These are phyloP conservation scores for Stomorhina lunata DNA, from an alignment of 2,888 invertebrate genomes.

Conservation along the genomic window DNA sequence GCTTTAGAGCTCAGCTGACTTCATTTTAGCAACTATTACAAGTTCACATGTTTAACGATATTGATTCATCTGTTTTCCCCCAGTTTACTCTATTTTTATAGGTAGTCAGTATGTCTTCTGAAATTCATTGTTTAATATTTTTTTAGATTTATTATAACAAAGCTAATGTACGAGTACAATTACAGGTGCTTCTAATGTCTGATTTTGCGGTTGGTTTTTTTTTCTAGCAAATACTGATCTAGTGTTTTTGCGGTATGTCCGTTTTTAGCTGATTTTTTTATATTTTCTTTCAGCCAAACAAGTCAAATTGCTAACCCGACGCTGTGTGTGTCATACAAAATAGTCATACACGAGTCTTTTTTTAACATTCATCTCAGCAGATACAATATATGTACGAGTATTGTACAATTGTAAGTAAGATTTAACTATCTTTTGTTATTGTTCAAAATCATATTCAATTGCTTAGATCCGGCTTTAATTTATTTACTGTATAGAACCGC, in stretches of 20 bases:
- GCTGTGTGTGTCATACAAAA: constrained; percentile 41
- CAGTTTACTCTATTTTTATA: background rate
- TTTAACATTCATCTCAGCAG: no score
- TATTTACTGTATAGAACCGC: constrained; percentile 18
- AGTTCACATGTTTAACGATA: no score
- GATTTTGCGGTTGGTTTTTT: background rate
- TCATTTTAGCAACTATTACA: background rate
- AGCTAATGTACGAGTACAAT: background rate
- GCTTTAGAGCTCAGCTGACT: background rate
- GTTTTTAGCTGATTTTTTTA: background rate
- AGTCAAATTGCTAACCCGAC: constrained; percentile 17
- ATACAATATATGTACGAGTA: no score
- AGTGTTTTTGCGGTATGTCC: constrained; percentile 25
- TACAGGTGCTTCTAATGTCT: constrained; percentile 28
- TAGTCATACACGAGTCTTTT: constrained; percentile 5
- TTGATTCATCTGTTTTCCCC: background rate
- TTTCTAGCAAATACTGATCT: background rate
- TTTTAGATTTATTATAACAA: background rate
- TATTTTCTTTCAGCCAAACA: constrained; percentile 3
- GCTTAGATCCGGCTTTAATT: constrained; percentile 54
- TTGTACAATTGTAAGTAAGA: no score
- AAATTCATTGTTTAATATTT: constrained; percentile 7
- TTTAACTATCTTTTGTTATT: constrained; percentile 46
- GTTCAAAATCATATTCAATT: constrained; percentile 48
- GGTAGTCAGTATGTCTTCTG: constrained; percentile 38